Evolutionary conservation across 2,888 invertebrate species (phyloP), one percentile per base, ranked within the genome.

Genomic region (Deilephila elpenor): DNA sequence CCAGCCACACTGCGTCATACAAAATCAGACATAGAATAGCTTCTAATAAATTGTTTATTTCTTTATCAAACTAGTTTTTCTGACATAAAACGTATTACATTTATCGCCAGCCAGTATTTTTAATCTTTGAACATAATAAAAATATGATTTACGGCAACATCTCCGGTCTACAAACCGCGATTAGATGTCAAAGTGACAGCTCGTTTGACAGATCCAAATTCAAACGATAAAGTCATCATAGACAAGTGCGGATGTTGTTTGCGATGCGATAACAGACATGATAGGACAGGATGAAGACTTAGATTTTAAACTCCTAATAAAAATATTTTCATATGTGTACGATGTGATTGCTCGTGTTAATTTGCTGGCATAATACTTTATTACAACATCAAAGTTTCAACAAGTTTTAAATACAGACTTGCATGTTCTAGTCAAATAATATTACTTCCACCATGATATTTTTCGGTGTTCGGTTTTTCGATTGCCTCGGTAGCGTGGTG

Each of bases 41-140:
- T 60, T 70, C 67, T 72, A 71, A 70, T 74, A 74, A 70, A 72
- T 74, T 70, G 72, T 72, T 74, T 72, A 60, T 74, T 72, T 74
- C 70, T 60, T 56, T 73, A 73, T 73, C 72, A 67, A 37, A 37
- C 34, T 59, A 11, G 67, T 44, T 20, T 20, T 72, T 59, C 44
- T 14, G 51, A 67, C 51, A 51, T 44, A 25, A 67, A 67, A 51
- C 67, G 44, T 25, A 25, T 25, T 51, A 17, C 51, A 25, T 67
- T 67, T 51, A 64, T 44, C n/a, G 51, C 67, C 17, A 14, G 51
- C 17, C 14, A 51, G 17, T 51, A 44, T 44, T 61, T 62, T 67
- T 67, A 67, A 51, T 51, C 11, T 51, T 20, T 44, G 44, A 17
- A 17, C 51, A 29, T 62, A 51, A 67, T 67, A 64, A 64, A 67